phyloP scores from a whole-genome alignment of 2,797 vertebrate species.

The Sebastes vulpes region DNA sequence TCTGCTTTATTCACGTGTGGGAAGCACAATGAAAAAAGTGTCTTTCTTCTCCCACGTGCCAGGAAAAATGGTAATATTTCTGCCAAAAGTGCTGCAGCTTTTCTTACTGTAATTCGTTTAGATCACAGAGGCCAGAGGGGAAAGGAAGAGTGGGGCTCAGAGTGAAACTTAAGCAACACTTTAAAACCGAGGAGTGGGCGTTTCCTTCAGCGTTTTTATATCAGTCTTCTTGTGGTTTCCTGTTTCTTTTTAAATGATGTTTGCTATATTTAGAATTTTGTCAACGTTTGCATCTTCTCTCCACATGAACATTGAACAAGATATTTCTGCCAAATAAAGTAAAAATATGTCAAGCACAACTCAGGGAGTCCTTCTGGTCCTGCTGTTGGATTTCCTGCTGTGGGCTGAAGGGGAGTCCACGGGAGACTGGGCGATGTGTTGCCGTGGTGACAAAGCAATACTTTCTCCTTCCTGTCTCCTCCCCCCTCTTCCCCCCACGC shows the following conservation, averaged over 20 bases:
- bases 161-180: slow-evolving; percentile 15
- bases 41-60: neutral
- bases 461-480: slow-evolving; percentile 38
- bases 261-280: slow-evolving; percentile 25
- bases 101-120: slow-evolving; percentile 24
- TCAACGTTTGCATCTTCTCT: slow-evolving; percentile 10
- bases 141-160: neutral
- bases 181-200: neutral
- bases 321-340: slow-evolving; percentile 33
- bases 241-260: slow-evolving; percentile 19
- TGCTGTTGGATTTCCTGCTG: slow-evolving; percentile 42
- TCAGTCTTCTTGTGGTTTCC: slow-evolving; percentile 2
- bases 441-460: slow-evolving; percentile 67
- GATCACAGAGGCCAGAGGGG: slow-evolving; percentile 6
- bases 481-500: neutral
- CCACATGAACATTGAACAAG: slow-evolving; percentile 8
- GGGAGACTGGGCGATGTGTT: slow-evolving; percentile 60
- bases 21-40: neutral
- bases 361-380: slow-evolving; percentile 40
- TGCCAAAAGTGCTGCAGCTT: neutral
- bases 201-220: neutral
- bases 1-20: neutral
- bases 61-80: neutral
- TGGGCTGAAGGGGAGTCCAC: slow-evolving; percentile 32
- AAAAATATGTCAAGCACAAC: slow-evolving; percentile 33